Percentiles rank a stretch among this genome's conserved stretches.
phyloP scores from a whole-genome alignment of 1,140 invertebrate species.

The Chrysomallon squamiferum region DNA sequence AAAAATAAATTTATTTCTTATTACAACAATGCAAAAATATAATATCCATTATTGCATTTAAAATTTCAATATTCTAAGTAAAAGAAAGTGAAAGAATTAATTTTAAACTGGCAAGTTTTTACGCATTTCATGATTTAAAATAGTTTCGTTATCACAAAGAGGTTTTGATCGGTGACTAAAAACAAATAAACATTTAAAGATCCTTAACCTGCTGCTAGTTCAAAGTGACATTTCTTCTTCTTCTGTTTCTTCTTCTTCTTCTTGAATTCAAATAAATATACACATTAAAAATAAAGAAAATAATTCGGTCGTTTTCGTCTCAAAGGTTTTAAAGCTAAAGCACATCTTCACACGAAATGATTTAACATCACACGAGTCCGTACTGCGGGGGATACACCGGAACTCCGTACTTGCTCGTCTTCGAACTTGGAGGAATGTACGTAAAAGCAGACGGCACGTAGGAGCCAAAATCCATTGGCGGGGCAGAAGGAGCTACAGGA shows the following conservation, averaged over 20 bases:
- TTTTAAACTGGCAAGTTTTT: neutral
- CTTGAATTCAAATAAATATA: neutral
- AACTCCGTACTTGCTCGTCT: too few relatives aligned
- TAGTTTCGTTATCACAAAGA: neutral
- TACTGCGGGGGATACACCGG: too few relatives aligned
- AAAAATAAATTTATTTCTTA: too few relatives aligned
- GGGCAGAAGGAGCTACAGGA: too few relatives aligned
- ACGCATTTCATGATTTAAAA: neutral
- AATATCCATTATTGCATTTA: too few relatives aligned
- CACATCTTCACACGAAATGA: neutral
- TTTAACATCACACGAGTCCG: neutral
- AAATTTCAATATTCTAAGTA: neutral
- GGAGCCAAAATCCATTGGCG: too few relatives aligned
- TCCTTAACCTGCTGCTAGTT: neutral
- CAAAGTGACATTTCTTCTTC: neutral
- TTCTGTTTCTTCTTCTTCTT: neutral
- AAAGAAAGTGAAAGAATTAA: neutral
- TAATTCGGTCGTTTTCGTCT: neutral
- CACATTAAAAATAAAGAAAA: neutral
- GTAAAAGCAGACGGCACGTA: too few relatives aligned
- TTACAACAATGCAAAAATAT: too few relatives aligned
- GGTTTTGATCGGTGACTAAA: neutral
- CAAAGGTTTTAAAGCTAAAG: neutral
- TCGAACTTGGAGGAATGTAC: too few relatives aligned
- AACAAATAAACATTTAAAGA: neutral